Evolutionary conservation across 2,888 invertebrate species (phyloP).

Genomic region (Hipparchia sbordonii): DNA sequence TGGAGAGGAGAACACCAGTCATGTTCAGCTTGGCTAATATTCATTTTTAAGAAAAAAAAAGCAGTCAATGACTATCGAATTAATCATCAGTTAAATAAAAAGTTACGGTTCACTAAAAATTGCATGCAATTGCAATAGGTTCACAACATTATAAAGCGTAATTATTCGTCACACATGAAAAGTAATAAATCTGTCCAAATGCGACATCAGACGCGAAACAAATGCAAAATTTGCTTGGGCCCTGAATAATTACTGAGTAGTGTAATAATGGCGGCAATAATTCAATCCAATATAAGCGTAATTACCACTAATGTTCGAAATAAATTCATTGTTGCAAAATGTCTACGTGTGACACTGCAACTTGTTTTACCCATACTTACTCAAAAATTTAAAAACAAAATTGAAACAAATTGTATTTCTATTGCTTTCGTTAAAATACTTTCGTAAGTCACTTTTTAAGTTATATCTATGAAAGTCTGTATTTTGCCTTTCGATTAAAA

Average conservation of each 20-base stretch:
- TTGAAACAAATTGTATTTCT: neutral
- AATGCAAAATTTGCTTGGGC: slow-evolving; percentile 15
- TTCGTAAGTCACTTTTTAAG: too few species aligned
- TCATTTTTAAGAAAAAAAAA: too few species aligned
- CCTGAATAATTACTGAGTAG: slow-evolving; percentile 15
- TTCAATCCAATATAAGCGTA: slow-evolving; percentile 18
- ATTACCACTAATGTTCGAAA: slow-evolving; percentile 10
- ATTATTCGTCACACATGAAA: slow-evolving; percentile 9
- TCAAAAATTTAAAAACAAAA: neutral
- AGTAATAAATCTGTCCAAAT: slow-evolving; percentile 8
- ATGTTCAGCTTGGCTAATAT: too few species aligned
- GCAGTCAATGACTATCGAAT: too few species aligned
- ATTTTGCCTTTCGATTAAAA: too few species aligned
- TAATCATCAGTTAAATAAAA: too few species aligned
- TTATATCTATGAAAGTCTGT: too few species aligned
- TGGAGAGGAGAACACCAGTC: too few species aligned
- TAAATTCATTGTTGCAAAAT: slow-evolving; percentile 9
- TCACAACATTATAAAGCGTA: neutral
- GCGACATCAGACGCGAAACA: slow-evolving; percentile 12
- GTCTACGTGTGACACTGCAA: neutral
- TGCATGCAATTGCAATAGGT: too few species aligned
- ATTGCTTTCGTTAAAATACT: neutral
- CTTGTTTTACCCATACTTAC: neutral
- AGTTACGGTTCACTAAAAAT: too few species aligned
- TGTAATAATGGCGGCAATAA: slow-evolving; percentile 19